A percentile compares a stretch with the other conserved stretches of the same genome.
phyloP scores from a whole-genome alignment of 1,140 invertebrate genomes.

The Notospermus geniculatus region DNA sequence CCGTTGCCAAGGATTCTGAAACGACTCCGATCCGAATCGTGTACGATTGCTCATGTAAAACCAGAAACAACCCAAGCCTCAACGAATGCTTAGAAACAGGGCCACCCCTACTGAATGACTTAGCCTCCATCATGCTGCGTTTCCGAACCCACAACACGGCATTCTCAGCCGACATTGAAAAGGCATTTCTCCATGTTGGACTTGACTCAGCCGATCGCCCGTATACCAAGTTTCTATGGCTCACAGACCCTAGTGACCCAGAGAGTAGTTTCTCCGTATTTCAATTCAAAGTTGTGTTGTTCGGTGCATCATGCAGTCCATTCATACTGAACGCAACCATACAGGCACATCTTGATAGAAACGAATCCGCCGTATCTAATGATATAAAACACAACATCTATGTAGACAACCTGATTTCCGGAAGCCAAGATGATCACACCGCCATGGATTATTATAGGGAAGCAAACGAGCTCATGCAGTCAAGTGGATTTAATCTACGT shows the following conservation, averaged over 20 bases:
- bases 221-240: slow-evolving; percentile 8
- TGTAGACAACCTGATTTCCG: slow-evolving; percentile 3
- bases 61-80: background rate
- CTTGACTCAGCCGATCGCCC: background rate
- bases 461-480: background rate
- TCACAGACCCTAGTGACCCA: slow-evolving; percentile 1
- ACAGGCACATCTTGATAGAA: background rate
- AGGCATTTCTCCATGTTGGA: background rate
- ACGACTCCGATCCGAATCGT: slow-evolving; percentile 7
- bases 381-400: background rate
- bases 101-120: slow-evolving; percentile 7
- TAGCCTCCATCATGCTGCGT: background rate
- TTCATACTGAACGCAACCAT: slow-evolving; percentile 6
- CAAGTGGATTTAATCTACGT: slow-evolving; percentile 1
- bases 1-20: background rate
- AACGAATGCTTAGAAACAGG: slow-evolving; percentile 3
- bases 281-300: background rate
- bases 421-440: background rate
- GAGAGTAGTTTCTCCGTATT: background rate
- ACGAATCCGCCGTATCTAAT: background rate
- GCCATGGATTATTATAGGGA: background rate
- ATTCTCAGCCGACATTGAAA: slow-evolving; percentile 6
- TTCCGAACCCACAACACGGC: background rate
- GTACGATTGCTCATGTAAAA: background rate
- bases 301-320: background rate